phyloP scores from a whole-genome alignment of 2,888 invertebrate species.

The Chrysina gloriosa region DNA sequence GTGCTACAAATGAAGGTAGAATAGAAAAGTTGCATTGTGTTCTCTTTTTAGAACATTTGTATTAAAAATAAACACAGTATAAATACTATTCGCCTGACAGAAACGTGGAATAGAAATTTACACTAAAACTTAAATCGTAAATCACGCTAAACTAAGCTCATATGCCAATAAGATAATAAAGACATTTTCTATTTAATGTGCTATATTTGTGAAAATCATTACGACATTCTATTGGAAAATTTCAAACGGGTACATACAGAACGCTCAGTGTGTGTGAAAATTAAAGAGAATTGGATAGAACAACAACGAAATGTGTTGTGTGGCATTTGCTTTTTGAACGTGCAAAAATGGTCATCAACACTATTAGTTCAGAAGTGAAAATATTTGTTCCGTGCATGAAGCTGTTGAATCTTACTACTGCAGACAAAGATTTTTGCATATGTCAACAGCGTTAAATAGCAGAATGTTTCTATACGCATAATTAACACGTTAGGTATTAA shows the following conservation, averaged over 20 bases:
- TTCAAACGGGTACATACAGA: conserved; percentile 20
- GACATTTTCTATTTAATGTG: conserved; percentile 29
- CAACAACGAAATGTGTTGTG: conserved; percentile 32
- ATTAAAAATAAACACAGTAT: too few species aligned
- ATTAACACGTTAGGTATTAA: conserved; percentile 29
- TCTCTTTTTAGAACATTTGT: too few species aligned
- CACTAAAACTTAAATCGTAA: conserved; percentile 23
- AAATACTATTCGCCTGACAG: too few species aligned
- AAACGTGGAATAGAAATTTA: neutral
- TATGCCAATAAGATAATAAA: conserved; percentile 28
- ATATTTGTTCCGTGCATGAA: conserved; percentile 33
- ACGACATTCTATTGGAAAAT: conserved; percentile 24
- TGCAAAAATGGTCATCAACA: conserved; percentile 38
- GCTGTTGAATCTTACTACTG: conserved; percentile 23
- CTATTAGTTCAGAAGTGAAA: conserved; percentile 36
- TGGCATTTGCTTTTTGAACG: conserved; percentile 35
- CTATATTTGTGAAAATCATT: conserved; percentile 29
- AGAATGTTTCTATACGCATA: conserved; percentile 25
- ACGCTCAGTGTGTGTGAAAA: conserved; percentile 21
- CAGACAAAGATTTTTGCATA: conserved; percentile 37
- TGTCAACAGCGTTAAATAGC: conserved; percentile 30
- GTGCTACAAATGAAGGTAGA: too few species aligned
- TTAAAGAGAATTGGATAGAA: conserved; percentile 32
- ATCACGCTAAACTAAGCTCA: conserved; percentile 7
- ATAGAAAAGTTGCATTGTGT: too few species aligned